A percentile compares a stretch with the other conserved stretches of the same genome.
These are phyloP conservation scores for Anser brachyrhynchus DNA, from an alignment of 2,113 vertebrate genomes.

Conservation along the genomic window DNA sequence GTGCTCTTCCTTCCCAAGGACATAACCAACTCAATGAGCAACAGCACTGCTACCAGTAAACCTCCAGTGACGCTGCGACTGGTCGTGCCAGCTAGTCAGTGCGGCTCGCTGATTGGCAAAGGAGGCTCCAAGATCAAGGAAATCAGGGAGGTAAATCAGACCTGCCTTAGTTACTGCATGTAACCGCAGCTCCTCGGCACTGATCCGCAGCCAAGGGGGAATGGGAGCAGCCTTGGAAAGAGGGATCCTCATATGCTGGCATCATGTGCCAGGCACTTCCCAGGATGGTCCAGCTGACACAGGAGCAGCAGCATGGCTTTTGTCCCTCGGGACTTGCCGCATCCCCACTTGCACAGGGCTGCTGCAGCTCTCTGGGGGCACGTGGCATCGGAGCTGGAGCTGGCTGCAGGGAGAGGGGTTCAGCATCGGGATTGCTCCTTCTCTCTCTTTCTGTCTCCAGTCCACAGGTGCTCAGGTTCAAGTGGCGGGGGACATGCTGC, in stretches of 20 bases:
- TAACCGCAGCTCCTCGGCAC: accelerated
- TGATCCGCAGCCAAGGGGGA: accelerated
- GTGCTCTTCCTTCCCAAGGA: conserved; percentile 76
- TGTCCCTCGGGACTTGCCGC: background rate
- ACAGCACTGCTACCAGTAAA: conserved; percentile 95
- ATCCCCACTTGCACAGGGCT: accelerated
- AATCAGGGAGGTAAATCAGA: conserved; percentile 90
- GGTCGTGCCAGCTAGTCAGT: conserved; percentile 95
- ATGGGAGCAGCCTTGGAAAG: background rate
- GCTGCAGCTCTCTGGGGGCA: background rate
- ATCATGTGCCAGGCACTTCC: accelerated
- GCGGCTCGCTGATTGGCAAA: conserved; percentile 95
- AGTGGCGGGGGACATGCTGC: conserved; percentile 98
- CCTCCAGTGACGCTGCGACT: conserved; percentile 92
- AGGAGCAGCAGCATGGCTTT: background rate
- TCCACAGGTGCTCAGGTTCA: conserved; percentile 98
- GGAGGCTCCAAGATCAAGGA: conserved; percentile 98
- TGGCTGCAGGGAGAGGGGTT: background rate
- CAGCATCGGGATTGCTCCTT: background rate
- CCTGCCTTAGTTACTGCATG: accelerated
- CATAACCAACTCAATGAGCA: conserved; percentile 99
- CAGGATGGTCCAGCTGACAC: background rate
- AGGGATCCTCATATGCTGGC: background rate
- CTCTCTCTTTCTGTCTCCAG: conserved; percentile 74
- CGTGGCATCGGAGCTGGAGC: accelerated